phyloP scores from a whole-genome alignment of 2,888 invertebrate genomes.

The Drosophila antonietae region DNA sequence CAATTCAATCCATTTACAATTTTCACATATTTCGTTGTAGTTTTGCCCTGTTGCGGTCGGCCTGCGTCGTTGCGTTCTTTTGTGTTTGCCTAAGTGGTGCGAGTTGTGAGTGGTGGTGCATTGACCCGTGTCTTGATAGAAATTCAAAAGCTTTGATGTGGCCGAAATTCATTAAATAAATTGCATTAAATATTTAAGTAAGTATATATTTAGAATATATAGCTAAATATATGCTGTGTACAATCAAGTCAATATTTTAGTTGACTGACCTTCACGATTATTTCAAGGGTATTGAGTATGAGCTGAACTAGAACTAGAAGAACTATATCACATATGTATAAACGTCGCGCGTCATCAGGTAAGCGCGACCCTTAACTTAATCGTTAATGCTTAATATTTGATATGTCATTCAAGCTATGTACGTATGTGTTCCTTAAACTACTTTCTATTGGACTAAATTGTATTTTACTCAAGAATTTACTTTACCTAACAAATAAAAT shows the following conservation, averaged over 20 bases:
- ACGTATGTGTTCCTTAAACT: no score
- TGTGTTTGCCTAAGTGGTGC: slow-evolving; percentile 3
- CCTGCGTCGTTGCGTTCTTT: background rate
- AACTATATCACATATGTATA: background rate
- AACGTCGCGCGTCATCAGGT: no score
- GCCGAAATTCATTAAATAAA: slow-evolving; percentile 60
- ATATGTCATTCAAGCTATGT: no score
- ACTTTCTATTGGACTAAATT: no score
- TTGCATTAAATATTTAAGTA: slow-evolving; percentile 44
- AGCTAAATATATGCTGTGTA: background rate
- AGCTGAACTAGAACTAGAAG: background rate
- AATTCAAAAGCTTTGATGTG: slow-evolving; percentile 61
- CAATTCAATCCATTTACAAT: slow-evolving; percentile 21
- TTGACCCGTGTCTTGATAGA: background rate
- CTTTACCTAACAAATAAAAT: no score
- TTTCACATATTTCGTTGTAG: slow-evolving; percentile 45
- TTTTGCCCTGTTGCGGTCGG: slow-evolving; percentile 4
- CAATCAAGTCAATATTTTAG: background rate
- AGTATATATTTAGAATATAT: background rate
- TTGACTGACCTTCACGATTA: background rate
- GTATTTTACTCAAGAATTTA: no score
- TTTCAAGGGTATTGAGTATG: background rate
- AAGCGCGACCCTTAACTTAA: background rate
- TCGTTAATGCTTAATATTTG: background rate
- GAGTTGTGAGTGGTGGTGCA: slow-evolving; percentile 8